Evolutionary conservation across 2,888 invertebrate species (phyloP).

Genomic region (Heliconius aoede): DNA sequence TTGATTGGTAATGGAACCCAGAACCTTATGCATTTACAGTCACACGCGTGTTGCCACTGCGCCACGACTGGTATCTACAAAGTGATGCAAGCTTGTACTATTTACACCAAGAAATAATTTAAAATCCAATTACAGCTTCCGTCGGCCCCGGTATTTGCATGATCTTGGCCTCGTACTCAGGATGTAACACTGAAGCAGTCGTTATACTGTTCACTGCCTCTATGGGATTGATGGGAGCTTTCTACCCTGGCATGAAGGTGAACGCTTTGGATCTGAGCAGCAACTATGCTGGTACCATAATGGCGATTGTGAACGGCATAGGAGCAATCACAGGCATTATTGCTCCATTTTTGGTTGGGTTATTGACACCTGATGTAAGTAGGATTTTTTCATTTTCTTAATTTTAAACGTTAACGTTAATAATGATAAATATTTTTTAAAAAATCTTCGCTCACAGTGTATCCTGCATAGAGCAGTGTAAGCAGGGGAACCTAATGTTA

Average conservation of each 20-base stretch:
- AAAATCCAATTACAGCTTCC: slow-evolving; percentile 75
- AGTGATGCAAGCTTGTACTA: background rate
- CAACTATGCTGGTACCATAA: slow-evolving; percentile 87
- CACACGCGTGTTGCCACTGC: no score
- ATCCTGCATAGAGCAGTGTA: no score
- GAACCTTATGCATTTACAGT: no score
- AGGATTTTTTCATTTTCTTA: slow-evolving; percentile 1
- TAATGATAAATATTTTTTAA: background rate
- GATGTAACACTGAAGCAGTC: slow-evolving; percentile 85
- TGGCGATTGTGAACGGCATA: slow-evolving; percentile 88
- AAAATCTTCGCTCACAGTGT: no score
- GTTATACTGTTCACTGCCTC: slow-evolving; percentile 86
- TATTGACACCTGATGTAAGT: slow-evolving; percentile 86
- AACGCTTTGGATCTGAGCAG: slow-evolving; percentile 87
- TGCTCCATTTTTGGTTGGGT: slow-evolving; percentile 87
- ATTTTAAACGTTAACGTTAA: no score
- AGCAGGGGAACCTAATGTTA: no score
- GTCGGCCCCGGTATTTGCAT: slow-evolving; percentile 86
- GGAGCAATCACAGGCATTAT: slow-evolving; percentile 89
- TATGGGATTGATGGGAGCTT: slow-evolving; percentile 88
- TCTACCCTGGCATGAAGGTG: slow-evolving; percentile 88
- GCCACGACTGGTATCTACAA: no score
- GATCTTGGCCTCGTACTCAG: slow-evolving; percentile 85
- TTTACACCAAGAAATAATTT: background rate
- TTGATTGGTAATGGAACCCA: no score